Evolutionary conservation across 2,113 vertebrate genomes (phyloP), one percentile per base, ranked within the genome.

Genomic region (Pluvialis apricaria): DNA sequence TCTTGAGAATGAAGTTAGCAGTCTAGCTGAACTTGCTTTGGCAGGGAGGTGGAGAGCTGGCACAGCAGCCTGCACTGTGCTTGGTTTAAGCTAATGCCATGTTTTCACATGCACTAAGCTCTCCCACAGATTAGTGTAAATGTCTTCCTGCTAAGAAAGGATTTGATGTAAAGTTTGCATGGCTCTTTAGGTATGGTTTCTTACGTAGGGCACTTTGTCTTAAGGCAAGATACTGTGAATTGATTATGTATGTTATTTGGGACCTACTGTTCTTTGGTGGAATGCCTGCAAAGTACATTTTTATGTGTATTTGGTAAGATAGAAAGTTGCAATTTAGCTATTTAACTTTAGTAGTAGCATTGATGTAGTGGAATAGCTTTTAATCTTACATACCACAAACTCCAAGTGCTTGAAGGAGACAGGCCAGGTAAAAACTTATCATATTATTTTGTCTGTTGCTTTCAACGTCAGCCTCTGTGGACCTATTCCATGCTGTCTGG

Each of bases 221-320:
- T 88, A 75, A 90, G 75, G 92, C 80, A 90, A 80, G 90, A 96
- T 96, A 93, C 96, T 96, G 95, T 96, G 96, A 96, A 96, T 77
- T 82, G 87, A 87, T 69, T 16, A 26, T 70, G 0, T 79, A 24
- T 52, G 75, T 88, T 90, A 51, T 84, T 94, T 83, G 76, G 68
- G 66, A 87, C 57, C 75, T 95, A 19, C 64, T 87, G 93, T 86
- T 93, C 75, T 83, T 49, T 64, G 78, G 83, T 96, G 38, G 60
- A 89, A 94, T 64, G 70, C 82, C 90, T 95, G 68, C 49, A 62
- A 91, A 80, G 86, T 94, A 57, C 62, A 25, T 86, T 80, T 88
- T 85, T 38, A 44, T 82, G 84, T 96, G 68, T 94, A 72, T 82
- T 91, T 88, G 94, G 71, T 70, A 82, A 91, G 78, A 66, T 83